phyloP scores from a whole-genome alignment of 2,113 vertebrate species.

The Lampris incognitus region DNA sequence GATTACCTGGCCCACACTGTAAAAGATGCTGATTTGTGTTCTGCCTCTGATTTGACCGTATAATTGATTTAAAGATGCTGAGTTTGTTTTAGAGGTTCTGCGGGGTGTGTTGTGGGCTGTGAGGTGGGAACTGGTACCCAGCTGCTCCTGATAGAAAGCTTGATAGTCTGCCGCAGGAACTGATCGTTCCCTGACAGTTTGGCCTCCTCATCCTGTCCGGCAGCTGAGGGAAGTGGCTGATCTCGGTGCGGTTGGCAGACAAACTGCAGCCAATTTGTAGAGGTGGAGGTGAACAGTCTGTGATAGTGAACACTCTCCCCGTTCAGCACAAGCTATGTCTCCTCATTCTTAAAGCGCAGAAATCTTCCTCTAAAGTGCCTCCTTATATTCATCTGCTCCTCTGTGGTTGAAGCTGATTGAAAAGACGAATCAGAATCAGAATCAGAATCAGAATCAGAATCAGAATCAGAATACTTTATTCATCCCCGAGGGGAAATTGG shows the following conservation, averaged over 20 bases:
- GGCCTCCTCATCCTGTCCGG: conserved; percentile 68
- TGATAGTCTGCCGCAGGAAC: conserved; percentile 62
- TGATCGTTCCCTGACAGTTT: conserved; percentile 69
- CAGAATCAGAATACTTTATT: too few species aligned
- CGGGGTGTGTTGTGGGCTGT: conserved; percentile 23
- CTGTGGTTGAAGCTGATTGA: background rate
- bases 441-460: too few species aligned
- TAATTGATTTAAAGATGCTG: conserved; percentile 8
- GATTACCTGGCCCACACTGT: too few species aligned
- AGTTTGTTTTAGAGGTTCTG: background rate
- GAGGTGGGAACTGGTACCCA: conserved; percentile 41
- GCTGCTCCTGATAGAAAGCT: conserved; percentile 53
- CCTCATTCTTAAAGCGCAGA: background rate
- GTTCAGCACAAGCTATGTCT: background rate
- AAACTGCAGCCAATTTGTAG: conserved; percentile 43
- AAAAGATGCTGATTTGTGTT: too few species aligned
- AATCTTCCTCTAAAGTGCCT: background rate
- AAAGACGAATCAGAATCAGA: too few species aligned
- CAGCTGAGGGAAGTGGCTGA: conserved; percentile 62
- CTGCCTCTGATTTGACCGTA: too few species aligned
- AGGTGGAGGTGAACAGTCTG: conserved; percentile 27
- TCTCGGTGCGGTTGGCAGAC: conserved; percentile 54
- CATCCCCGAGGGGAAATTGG: too few species aligned
- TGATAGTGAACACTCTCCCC: background rate
- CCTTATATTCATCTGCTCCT: background rate